Conservation (phyloP, 2,113 vertebrate species). For the Ploceus nigricollis region DNA sequence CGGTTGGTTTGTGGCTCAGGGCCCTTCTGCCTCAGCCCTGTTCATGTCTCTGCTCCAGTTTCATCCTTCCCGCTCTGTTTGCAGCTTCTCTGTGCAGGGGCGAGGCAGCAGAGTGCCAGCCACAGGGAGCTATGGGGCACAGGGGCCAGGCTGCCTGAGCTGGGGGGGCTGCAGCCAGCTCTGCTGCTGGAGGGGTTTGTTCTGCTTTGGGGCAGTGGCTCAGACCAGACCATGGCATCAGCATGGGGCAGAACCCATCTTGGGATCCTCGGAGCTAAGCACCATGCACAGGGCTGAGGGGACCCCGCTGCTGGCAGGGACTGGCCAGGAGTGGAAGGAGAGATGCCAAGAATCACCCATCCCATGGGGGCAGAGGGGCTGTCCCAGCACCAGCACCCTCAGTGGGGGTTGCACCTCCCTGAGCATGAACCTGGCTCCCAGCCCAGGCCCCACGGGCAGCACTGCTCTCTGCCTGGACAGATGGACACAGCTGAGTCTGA, state of each 20-base stretch:
- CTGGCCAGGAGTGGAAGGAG: not conserved
- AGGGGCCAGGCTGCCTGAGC: not conserved
- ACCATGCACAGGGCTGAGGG: rapidly evolving
- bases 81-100: not conserved
- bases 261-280: not conserved
- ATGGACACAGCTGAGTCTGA: rapidly evolving
- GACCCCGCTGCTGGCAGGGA: not conserved
- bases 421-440: not conserved
- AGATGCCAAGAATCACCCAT: not conserved
- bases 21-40: rapidly evolving
- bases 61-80: not conserved
- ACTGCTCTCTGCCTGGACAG: not conserved
- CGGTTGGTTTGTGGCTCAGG: rapidly evolving
- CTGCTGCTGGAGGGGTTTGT: not conserved
- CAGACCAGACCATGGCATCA: not conserved
- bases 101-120: not conserved
- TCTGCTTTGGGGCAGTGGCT: not conserved
- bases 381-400: not conserved
- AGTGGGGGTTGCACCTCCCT: rapidly evolving
- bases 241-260: not conserved
- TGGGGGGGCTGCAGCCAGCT: not conserved
- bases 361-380: not conserved
- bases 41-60: not conserved
- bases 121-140: not conserved
- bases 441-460: rapidly evolving